Evolutionary conservation across 2,888 invertebrate genomes (phyloP).

Genomic region (Drosophila nigritarsus): DNA sequence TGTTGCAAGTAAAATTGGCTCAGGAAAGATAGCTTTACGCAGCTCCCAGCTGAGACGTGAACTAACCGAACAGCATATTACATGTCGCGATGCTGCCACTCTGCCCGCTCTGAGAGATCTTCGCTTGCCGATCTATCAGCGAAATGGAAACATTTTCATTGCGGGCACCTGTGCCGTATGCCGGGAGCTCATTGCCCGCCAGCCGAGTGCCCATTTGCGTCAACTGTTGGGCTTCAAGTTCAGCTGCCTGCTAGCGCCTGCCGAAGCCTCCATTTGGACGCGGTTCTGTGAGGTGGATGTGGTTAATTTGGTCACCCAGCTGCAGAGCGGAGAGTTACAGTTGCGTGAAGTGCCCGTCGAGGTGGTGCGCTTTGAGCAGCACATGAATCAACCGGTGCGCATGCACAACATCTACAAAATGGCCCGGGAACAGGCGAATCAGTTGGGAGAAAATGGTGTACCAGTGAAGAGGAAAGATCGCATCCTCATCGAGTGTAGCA

Average conservation of each 20-base stretch:
- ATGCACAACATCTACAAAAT: constrained; percentile 94
- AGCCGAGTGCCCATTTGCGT: constrained; percentile 68
- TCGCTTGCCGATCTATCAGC: constrained; percentile 87
- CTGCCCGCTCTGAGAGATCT: constrained; percentile 80
- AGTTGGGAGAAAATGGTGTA: constrained; percentile 43
- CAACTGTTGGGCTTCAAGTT: constrained; percentile 91
- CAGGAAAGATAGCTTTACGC: constrained; percentile 71
- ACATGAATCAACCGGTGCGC: constrained; percentile 92
- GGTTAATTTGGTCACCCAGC: constrained; percentile 85
- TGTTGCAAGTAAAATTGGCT: constrained; percentile 67
- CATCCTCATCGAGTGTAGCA: constrained; percentile 85
- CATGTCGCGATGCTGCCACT: constrained; percentile 75
- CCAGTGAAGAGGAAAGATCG: constrained; percentile 73
- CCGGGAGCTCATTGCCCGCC: constrained; percentile 87
- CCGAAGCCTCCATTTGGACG: constrained; percentile 95
- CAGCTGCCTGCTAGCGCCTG: constrained; percentile 92
- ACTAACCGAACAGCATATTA: constrained; percentile 81
- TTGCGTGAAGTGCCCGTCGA: constrained; percentile 87
- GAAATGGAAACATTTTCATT: constrained; percentile 87
- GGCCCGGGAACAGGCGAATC: constrained; percentile 87
- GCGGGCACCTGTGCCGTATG: constrained; percentile 92
- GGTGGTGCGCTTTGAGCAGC: constrained; percentile 92
- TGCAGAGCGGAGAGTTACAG: constrained; percentile 84
- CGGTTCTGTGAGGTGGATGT: constrained; percentile 96
- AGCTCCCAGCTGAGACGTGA: constrained; percentile 75